These are phyloP conservation scores for Antennarius maculatus DNA, from an alignment of 2,797 vertebrate genomes.

Conservation along the genomic window DNA sequence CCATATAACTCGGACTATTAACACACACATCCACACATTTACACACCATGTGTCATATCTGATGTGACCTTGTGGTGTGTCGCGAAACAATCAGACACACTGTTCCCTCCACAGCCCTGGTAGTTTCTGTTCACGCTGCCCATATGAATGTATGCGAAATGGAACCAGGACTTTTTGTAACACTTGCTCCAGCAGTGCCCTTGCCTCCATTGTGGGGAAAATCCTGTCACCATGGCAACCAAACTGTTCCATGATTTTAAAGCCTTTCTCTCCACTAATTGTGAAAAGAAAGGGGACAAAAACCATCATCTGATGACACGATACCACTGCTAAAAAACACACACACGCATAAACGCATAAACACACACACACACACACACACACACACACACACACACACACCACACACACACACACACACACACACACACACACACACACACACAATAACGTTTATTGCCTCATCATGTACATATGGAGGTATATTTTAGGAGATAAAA, in stretches of 20 bases:
- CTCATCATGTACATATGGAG: too few relatives aligned
- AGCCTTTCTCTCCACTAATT: not conserved
- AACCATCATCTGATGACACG: slow-evolving; percentile 1
- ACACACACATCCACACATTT: not conserved
- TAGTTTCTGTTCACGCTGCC: slow-evolving; percentile 10
- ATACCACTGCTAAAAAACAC: slow-evolving; percentile 1
- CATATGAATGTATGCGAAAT: slow-evolving; percentile 8
- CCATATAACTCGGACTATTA: not conserved
- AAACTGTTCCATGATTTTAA: slow-evolving; percentile 27
- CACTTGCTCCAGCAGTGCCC: slow-evolving; percentile 41
- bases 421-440: too few relatives aligned
- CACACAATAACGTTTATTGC: too few relatives aligned
- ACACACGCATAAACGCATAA: too few relatives aligned
- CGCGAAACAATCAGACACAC: slow-evolving; percentile 13
- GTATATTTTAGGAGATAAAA: too few relatives aligned
- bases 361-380: too few relatives aligned
- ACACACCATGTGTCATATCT: not conserved
- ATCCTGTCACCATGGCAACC: slow-evolving; percentile 70
- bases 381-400: not conserved
- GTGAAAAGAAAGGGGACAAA: not conserved
- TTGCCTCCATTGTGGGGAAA: slow-evolving; percentile 33
- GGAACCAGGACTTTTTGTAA: slow-evolving; percentile 53
- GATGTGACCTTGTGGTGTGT: not conserved
- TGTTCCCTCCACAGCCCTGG: not conserved
- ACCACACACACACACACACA: not conserved